These are phyloP conservation scores for Gallinago stenura DNA, from an alignment of 2,797 vertebrate species.

Conservation along the genomic window DNA sequence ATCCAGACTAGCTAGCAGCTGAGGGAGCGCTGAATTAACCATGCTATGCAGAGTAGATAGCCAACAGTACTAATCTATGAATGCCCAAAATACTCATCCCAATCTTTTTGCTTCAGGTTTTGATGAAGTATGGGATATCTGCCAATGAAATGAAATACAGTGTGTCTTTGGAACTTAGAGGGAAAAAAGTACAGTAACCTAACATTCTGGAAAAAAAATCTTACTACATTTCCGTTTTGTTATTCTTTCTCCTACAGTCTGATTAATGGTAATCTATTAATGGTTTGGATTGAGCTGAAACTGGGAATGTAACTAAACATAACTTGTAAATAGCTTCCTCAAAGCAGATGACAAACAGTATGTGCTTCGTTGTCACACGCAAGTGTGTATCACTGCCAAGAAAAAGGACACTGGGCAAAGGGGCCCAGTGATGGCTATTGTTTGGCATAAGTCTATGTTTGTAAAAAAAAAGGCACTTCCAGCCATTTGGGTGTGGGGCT, in stretches of 20 bases:
- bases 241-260: background rate
- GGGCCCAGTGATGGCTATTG: background rate
- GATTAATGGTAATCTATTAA: background rate
- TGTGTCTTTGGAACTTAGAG: background rate
- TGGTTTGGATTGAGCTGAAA: background rate
- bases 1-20: background rate
- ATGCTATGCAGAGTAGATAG: background rate
- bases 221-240: background rate
- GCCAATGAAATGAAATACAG: background rate
- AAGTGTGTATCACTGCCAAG: background rate
- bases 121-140: background rate
- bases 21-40: background rate
- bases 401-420: background rate
- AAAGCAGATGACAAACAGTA: background rate
- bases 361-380: background rate
- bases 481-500: background rate
- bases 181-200: background rate
- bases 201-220: background rate
- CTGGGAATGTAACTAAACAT: background rate
- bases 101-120: background rate
- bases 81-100: background rate
- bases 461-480: conserved; percentile 11
- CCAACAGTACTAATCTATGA: background rate
- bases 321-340: background rate
- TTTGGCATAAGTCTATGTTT: background rate